phyloP scores from a whole-genome alignment of 2,888 invertebrate species.

The Sarcophaga caerulescens region DNA sequence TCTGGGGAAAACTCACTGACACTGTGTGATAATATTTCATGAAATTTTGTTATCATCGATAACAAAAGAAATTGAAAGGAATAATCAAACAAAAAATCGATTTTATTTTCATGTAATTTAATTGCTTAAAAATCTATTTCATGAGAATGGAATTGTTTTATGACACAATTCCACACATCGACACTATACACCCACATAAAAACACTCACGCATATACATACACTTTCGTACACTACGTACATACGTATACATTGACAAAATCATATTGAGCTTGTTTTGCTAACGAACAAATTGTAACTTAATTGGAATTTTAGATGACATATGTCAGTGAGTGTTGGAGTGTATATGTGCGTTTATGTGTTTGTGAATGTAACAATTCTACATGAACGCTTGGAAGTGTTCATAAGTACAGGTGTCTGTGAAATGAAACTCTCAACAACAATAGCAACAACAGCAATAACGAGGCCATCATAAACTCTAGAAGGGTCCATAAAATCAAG shows the following conservation, averaged over 20 bases:
- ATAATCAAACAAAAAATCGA: background rate
- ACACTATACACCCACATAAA: background rate
- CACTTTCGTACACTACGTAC: background rate
- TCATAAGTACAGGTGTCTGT: conserved; percentile 49
- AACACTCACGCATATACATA: background rate
- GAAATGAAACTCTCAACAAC: conserved; percentile 39
- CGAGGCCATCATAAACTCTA: background rate
- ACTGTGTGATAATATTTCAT: background rate
- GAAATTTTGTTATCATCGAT: background rate
- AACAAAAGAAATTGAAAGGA: background rate
- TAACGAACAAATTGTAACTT: conserved; percentile 57
- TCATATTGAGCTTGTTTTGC: conserved; percentile 33
- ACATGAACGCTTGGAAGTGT: conserved; percentile 46
- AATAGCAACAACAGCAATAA: conserved; percentile 17
- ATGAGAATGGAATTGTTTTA: conserved; percentile 31
- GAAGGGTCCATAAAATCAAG: background rate
- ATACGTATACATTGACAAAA: background rate
- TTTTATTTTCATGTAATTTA: conserved; percentile 11
- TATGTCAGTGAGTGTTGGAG: conserved; percentile 7
- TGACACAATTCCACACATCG: conserved; percentile 9
- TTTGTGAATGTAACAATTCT: conserved; percentile 42
- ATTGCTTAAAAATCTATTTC: conserved; percentile 28
- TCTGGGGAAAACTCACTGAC: background rate
- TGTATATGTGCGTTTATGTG: background rate
- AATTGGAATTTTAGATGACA: conserved; percentile 62